Percentiles rank a stretch among this genome's conserved stretches.
Conservation (phyloP, 2,113 vertebrate species). For the Excalfactoria chinensis region DNA sequence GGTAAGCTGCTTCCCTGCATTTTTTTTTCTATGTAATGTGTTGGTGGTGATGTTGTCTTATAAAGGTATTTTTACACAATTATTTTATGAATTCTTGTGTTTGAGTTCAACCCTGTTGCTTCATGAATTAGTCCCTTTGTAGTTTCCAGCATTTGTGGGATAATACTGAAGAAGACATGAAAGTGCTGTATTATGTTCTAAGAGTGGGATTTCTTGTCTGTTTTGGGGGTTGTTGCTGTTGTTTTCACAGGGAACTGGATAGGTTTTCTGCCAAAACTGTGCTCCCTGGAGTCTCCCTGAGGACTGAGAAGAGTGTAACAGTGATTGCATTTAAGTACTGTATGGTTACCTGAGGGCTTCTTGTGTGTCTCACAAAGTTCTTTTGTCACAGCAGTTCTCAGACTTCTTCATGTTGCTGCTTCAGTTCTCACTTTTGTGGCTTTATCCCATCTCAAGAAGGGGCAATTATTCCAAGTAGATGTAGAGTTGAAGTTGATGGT, state of each 20-base stretch:
- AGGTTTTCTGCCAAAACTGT: background rate
- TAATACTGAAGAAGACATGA: background rate
- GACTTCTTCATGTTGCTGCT: background rate
- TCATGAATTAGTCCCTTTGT: background rate
- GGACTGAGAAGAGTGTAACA: rapidly evolving
- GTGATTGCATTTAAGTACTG: background rate
- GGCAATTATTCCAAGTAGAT: background rate
- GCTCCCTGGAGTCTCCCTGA: rapidly evolving
- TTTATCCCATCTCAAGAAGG: rapidly evolving
- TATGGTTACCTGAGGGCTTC: rapidly evolving
- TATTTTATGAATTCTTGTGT: rapidly evolving
- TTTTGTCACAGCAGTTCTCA: rapidly evolving
- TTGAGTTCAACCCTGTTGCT: rapidly evolving
- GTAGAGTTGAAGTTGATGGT: background rate
- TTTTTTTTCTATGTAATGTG: rapidly evolving
- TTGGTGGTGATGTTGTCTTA: rapidly evolving
- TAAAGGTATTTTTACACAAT: background rate
- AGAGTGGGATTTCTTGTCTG: rapidly evolving
- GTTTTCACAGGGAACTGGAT: background rate
- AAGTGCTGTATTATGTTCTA: rapidly evolving
- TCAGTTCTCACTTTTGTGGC: background rate
- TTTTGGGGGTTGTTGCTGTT: background rate
- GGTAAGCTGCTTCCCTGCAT: rapidly evolving
- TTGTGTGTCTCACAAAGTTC: rapidly evolving
- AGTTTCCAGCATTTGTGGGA: background rate